Base-by-base conservation (phyloP, 2,113 vertebrate species). In the Clarias batrachus region DNA sequence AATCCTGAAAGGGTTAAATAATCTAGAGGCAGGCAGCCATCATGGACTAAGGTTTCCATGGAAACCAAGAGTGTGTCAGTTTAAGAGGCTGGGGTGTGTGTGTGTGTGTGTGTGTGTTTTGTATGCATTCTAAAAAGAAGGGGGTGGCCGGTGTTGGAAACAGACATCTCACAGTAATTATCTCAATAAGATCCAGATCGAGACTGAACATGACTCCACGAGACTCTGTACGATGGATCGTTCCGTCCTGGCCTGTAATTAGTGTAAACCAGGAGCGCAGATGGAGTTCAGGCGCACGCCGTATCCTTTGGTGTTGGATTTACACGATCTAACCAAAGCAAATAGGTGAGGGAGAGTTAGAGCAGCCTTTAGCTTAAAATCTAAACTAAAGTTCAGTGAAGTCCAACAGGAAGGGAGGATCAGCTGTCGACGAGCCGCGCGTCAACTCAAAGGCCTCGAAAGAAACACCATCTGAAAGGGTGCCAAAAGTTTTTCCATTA, bases 41-140 rank as follows among this genome's bases (percentile, higher is more conserved):
- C 41, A 65, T 48, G 83, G 87, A 84, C 11, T 30, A 27, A 57
- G 62, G 91, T 90, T 89, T 83, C 91, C 85, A 89, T 88, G 81
- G 88, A 85, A 83, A 91, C 89, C 59, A 56, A n/a, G 86, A 87
- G 80, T 82, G n/a, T 82, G 87, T 71, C 65, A 57, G 30, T 83
- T 87, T 17, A 84, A 88, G 37, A 79, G 83, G 71, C 48, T 60
- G 74, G 57, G 56, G 60, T 85, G 56, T 81, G 33, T 73, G 71
- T 63, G 60, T 85, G 56, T 81, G 33, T 73, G 71, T 52, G 63
- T 65, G 41, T 76, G 41, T 62, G 60, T 62, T 1, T 62, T 62
- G 60, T 82, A 71, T 79, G 12, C 52, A 8, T 65, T 63, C 25
- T 52, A 37, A 68, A 66, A 57, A 65, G 23, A 54, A 77, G 48